Evolutionary conservation across 2,888 invertebrate species (phyloP).

Genomic region (Nephrotoma flavescens): DNA sequence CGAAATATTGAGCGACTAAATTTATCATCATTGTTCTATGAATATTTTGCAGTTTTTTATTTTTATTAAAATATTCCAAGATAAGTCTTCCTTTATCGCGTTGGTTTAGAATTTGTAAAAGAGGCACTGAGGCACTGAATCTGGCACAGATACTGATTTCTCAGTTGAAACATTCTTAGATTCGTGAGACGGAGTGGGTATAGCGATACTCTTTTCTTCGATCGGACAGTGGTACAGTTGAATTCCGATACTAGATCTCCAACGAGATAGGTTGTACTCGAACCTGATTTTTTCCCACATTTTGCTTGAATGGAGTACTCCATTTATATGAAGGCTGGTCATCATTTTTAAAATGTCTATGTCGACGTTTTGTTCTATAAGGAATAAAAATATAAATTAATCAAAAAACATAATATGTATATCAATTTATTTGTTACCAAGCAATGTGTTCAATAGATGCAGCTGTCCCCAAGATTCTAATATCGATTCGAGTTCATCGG

Average conservation of each 20-base stretch:
- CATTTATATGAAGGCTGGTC: constrained; percentile 14
- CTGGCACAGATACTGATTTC: not conserved
- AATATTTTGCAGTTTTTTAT: constrained; percentile 13
- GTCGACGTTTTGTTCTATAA: not conserved
- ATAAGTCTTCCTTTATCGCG: constrained; percentile 11
- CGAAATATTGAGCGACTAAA: constrained; percentile 12
- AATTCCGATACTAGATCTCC: constrained; percentile 14
- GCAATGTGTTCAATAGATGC: not conserved
- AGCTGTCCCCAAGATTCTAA: not conserved
- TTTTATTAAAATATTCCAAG: constrained; percentile 12
- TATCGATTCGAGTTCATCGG: not conserved
- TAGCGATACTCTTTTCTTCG: not conserved
- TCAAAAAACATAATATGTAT: not conserved
- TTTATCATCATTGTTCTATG: constrained; percentile 11
- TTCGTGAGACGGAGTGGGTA: not conserved
- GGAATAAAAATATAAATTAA: not conserved
- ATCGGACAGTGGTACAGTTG: constrained; percentile 2
- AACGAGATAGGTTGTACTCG: constrained; percentile 15
- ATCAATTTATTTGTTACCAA: not conserved
- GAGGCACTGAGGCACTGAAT: not conserved
- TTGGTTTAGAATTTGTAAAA: not conserved
- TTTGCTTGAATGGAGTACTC: constrained; percentile 13
- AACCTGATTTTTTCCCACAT: constrained; percentile 15
- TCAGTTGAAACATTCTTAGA: no score
- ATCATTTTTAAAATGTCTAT: constrained; percentile 9